A percentile compares a stretch with the other conserved stretches of the same genome.
Evolutionary conservation across 2,888 invertebrate genomes (phyloP).

Genomic region (Pyrochroa serraticornis): DNA sequence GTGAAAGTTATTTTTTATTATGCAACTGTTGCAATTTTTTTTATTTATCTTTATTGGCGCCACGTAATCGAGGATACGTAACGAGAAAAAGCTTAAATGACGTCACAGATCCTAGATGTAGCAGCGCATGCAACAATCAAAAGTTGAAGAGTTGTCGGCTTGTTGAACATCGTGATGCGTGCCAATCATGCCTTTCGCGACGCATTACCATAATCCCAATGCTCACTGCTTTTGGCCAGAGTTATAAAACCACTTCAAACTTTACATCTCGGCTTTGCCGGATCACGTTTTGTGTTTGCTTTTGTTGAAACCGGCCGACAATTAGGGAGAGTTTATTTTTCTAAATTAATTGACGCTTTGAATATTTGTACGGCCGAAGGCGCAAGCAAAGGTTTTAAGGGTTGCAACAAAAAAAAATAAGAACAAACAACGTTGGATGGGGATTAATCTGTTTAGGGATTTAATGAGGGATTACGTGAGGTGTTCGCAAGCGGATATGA

Average conservation of each 20-base stretch:
- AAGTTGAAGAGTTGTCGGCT: too few species aligned
- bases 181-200: too few species aligned
- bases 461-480: too few species aligned
- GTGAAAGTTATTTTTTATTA: constrained; percentile 4
- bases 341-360: not conserved
- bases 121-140: too few species aligned
- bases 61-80: too few species aligned
- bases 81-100: too few species aligned
- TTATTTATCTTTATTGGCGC: too few species aligned
- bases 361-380: not conserved
- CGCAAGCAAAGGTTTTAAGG: not conserved
- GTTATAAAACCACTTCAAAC: constrained; percentile 1
- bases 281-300: not conserved
- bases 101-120: too few species aligned
- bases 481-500: too few species aligned
- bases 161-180: too few species aligned
- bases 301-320: not conserved
- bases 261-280: not conserved
- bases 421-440: not conserved
- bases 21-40: too few species aligned
- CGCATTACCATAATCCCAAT: not conserved
- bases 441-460: too few species aligned
- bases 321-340: constrained; percentile 1
- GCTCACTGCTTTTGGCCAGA: not conserved
- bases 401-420: not conserved